phyloP scores from a whole-genome alignment of 1,140 invertebrate genomes.

The Drosophila hydei region DNA sequence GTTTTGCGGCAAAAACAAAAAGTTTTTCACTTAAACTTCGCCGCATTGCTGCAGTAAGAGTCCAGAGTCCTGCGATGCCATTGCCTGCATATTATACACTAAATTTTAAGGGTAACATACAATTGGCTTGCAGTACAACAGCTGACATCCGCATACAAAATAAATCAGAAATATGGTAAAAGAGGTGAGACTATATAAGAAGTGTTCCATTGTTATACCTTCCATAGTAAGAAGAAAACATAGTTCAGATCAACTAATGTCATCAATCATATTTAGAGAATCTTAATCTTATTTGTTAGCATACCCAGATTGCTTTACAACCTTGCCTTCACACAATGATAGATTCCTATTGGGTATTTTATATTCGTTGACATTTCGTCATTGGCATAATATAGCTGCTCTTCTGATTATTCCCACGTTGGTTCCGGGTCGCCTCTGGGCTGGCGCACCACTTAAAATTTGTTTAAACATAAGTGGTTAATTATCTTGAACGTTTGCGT shows the following conservation, averaged over 20 bases:
- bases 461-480: slow-evolving; percentile 81
- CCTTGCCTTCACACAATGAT: background rate
- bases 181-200: no score
- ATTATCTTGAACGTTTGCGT: slow-evolving; percentile 77
- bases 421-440: slow-evolving; percentile 36
- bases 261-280: no score
- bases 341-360: slow-evolving; percentile 41
- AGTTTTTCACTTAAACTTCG: slow-evolving; percentile 81
- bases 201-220: no score
- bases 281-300: no score
- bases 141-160: background rate
- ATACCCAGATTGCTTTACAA: no score
- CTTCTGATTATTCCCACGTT: slow-evolving; percentile 73
- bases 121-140: background rate
- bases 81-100: slow-evolving; percentile 22
- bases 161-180: background rate
- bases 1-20: slow-evolving; percentile 71
- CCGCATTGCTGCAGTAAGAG: slow-evolving; percentile 71
- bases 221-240: no score
- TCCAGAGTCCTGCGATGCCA: slow-evolving; percentile 39
- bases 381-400: slow-evolving; percentile 31
- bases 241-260: no score
- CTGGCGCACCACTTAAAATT: slow-evolving; percentile 67
- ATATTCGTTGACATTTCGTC: slow-evolving; percentile 27
- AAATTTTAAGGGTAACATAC: background rate